phyloP scores from a whole-genome alignment of 2,888 invertebrate species.

The Ophion costatus region DNA sequence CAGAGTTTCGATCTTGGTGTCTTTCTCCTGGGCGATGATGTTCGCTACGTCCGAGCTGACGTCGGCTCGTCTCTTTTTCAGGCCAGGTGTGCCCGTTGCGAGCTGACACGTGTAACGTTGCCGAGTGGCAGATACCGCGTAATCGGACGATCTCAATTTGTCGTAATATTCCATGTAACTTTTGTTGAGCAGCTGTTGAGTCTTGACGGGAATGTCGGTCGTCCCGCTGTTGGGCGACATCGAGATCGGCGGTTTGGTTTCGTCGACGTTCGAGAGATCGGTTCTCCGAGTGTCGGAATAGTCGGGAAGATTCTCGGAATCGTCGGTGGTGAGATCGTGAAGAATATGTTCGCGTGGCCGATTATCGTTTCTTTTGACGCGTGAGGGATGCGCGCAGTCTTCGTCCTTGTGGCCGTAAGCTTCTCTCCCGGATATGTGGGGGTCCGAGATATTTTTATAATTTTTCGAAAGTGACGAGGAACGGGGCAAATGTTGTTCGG shows the following conservation, averaged over 20 bases:
- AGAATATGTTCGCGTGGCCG: conserved; percentile 13
- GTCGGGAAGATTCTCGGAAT: conserved; percentile 46
- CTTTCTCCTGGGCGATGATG: conserved; percentile 36
- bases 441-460: conserved; percentile 68
- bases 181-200: conserved; percentile 75
- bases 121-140: conserved; percentile 54
- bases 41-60: conserved; percentile 24
- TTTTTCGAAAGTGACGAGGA: conserved; percentile 43
- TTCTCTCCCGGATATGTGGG: conserved; percentile 63
- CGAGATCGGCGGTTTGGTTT: conserved; percentile 18
- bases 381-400: no score
- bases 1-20: conserved; percentile 67
- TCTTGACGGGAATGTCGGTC: conserved; percentile 73
- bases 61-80: conserved; percentile 67
- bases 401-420: conserved; percentile 32
- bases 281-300: conserved; percentile 48
- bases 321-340: conserved; percentile 34
- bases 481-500: conserved; percentile 66
- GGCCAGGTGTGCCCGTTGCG: conserved; percentile 66
- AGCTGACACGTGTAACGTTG: conserved; percentile 69
- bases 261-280: conserved; percentile 33
- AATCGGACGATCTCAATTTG: conserved; percentile 69
- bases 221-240: conserved; percentile 56
- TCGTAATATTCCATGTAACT: conserved; percentile 79
- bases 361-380: neutral